Conservation (phyloP, 2,797 vertebrate genomes). For the Sebastes matsubarae region DNA sequence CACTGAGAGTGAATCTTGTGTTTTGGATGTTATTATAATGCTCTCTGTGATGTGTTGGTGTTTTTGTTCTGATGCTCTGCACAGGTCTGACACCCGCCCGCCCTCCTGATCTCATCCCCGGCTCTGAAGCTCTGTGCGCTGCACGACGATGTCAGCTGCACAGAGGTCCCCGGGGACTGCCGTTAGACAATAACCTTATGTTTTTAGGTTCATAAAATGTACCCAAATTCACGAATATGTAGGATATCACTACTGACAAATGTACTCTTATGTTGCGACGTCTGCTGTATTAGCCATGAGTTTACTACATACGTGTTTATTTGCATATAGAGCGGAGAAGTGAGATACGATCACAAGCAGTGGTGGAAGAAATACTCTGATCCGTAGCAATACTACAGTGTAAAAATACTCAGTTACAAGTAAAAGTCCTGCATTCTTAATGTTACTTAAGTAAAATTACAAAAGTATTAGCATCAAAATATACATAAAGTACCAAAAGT, state of each 20-base stretch:
- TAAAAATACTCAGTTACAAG: too few relatives aligned
- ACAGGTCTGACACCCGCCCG: not conserved
- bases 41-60: not conserved
- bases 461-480: too few relatives aligned
- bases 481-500: too few relatives aligned
- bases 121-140: not conserved
- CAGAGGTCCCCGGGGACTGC: too few relatives aligned
- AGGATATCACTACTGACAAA: not conserved
- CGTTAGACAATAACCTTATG: not conserved
- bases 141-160: not conserved
- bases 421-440: too few relatives aligned
- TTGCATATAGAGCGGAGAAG: accelerated
- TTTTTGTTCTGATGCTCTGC: not conserved
- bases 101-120: not conserved
- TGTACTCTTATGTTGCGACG: too few relatives aligned
- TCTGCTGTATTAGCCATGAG: not conserved
- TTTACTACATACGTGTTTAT: not conserved
- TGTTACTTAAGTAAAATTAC: too few relatives aligned
- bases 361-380: too few relatives aligned
- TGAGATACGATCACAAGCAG: not conserved
- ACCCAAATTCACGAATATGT: not conserved
- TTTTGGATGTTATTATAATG: not conserved
- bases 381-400: too few relatives aligned
- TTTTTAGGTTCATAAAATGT: not conserved
- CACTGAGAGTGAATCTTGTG: not conserved